Base-by-base conservation (phyloP, 35 echinoderm and acorn worm genomes). In the Ptychodera flava region DNA sequence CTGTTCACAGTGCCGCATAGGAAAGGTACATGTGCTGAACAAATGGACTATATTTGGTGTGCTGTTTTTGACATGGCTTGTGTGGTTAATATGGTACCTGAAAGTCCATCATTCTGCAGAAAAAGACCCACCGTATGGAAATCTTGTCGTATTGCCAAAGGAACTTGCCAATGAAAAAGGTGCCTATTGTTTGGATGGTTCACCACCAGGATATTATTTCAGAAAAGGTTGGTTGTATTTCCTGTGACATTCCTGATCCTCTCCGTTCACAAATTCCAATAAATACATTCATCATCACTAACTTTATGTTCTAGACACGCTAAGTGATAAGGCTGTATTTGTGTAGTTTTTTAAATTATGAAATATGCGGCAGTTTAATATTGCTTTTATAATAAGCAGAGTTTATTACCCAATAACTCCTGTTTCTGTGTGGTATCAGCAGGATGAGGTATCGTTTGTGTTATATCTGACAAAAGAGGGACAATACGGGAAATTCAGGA, bases 141-240 rank as follows among this genome's bases (percentile, higher is more conserved):
- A 81, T 34, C 28, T 81, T 31, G 80, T 81, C 31, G 35, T 34
- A 1, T 81, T 81, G 80, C 31, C 80, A 28, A 81, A 34, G 80
- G 80, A 81, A 81, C 12, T 81, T 1, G 16, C 80, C 0, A 81
- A 81, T 81, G 31, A 34, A 15, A 31, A 34, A 81, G 80, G 80
- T 81, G 80, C 80, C 1, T 81, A 34, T 28, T 81, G 80, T 32
- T 34, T 81, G 33, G 80, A 81, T 32, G 80, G 80, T 34, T 81
- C 80, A 1, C 80, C 80, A 28, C 80, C 80, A 1, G 80, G 80
- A 10, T 81, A 81, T 34, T 81, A 81, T 81, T 34, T 81, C 33
- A 81, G 80, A 81, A 81, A 32, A 81, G 80, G 80, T 81, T 30
- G 28, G 28, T 30, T 15, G 15, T 77, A n/a, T 77, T 77, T 77